Percentiles rank a stretch among this genome's conserved stretches.
These are phyloP conservation scores for Gadopsis marmoratus DNA, from an alignment of 2,797 vertebrate species.

Conservation along the genomic window DNA sequence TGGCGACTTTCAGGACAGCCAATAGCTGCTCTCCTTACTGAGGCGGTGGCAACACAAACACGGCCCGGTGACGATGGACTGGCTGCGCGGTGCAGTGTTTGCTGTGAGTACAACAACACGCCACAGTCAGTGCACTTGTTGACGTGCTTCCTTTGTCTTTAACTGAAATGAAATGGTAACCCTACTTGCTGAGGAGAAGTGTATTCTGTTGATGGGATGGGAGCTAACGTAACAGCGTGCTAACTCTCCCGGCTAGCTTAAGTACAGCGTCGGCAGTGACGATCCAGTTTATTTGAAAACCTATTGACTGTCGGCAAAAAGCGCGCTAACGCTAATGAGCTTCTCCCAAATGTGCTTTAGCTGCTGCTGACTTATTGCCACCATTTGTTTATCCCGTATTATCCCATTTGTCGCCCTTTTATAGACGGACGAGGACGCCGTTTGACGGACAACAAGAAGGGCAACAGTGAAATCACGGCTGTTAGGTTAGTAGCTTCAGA, in stretches of 20 bases:
- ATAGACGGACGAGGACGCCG: not conserved
- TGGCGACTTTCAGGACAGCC: too few relatives aligned
- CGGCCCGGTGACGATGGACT: not conserved
- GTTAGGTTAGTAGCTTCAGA: not conserved
- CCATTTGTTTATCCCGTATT: too few relatives aligned
- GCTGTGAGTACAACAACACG: not conserved
- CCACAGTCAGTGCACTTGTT: accelerated
- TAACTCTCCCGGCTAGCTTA: not conserved
- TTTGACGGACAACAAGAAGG: too few relatives aligned
- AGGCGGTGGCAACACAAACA: not conserved
- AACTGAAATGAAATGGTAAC: not conserved
- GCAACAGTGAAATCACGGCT: too few relatives aligned
- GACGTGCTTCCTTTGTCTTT: not conserved
- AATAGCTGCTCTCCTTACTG: too few relatives aligned
- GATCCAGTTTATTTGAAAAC: too few relatives aligned
- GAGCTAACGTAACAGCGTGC: not conserved
- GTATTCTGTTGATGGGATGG: not conserved
- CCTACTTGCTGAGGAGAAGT: not conserved
- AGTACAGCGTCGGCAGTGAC: not conserved
- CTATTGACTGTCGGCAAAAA: not conserved
- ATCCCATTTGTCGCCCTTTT: not conserved
- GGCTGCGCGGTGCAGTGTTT: not conserved
- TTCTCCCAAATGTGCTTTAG: not conserved
- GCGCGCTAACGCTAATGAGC: too few relatives aligned
- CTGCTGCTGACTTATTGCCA: not conserved